Conservation (phyloP, 2,797 vertebrate species). For the Cossypha dichroa region DNA sequence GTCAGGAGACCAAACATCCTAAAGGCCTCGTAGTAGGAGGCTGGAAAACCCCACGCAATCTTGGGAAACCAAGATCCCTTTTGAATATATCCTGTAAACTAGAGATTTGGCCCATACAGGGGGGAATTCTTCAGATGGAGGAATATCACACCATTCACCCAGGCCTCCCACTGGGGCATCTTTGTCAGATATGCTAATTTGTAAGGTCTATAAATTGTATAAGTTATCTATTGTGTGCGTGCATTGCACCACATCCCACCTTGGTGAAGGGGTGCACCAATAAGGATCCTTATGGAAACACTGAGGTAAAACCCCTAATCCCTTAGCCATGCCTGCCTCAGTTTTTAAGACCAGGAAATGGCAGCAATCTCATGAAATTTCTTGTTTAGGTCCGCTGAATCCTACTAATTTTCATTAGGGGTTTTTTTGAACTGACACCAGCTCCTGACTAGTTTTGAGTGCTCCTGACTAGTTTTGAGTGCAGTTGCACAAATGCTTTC, state of each 20-base stretch:
- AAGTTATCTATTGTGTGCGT: accelerated
- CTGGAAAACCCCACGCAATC: accelerated
- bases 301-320: background rate
- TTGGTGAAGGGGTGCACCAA: accelerated
- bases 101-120: background rate
- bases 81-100: background rate
- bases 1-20: background rate
- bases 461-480: background rate
- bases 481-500: background rate
- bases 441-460: background rate
- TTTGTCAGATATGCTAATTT: background rate
- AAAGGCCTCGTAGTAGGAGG: background rate
- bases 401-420: background rate
- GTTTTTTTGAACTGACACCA: background rate
- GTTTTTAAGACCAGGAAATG: background rate
- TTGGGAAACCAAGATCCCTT: background rate
- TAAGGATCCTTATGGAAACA: background rate
- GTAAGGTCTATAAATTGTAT: no score
- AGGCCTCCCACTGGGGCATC: background rate
- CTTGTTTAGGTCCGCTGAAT: accelerated
- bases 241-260: accelerated
- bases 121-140: no score
- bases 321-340: background rate
- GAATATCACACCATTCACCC: background rate
- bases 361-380: background rate